phyloP scores from a whole-genome alignment of 2,113 vertebrate species.

The Gallinago media region DNA sequence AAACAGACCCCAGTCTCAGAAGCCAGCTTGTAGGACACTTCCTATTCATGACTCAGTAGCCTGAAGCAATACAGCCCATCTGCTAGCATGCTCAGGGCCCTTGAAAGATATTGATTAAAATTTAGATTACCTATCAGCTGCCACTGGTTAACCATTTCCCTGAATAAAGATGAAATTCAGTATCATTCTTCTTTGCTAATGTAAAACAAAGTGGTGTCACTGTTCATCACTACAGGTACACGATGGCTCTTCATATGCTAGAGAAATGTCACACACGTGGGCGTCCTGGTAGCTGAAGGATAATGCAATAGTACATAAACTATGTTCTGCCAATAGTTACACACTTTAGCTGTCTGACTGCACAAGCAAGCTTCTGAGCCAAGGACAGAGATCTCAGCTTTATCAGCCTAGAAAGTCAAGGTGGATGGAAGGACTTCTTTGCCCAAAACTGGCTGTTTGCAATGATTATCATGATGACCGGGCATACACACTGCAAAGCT shows the following conservation, averaged over 20 bases:
- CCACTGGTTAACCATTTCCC: not conserved
- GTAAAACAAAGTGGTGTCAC: not conserved
- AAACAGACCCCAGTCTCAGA: not conserved
- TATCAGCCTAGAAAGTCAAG: not conserved
- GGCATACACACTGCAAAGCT: not conserved
- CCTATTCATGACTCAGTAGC: not conserved
- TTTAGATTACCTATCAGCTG: not conserved
- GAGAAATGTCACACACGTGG: not conserved
- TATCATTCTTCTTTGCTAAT: not conserved
- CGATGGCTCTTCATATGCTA: not conserved
- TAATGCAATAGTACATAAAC: not conserved
- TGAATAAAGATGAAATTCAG: not conserved
- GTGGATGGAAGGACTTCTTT: not conserved
- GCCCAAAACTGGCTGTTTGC: not conserved
- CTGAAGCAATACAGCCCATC: not conserved
- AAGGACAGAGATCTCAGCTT: not conserved
- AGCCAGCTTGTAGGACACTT: not conserved
- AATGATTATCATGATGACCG: not conserved
- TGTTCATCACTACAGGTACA: not conserved
- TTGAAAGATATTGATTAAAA: not conserved
- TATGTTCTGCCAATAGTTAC: not conserved
- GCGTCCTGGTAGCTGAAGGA: not conserved
- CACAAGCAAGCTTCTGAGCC: not conserved
- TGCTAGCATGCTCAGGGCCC: not conserved
- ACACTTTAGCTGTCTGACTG: not conserved